Percentiles rank a stretch among this genome's conserved stretches.
Conservation (phyloP, 1,140 invertebrate species). For the Rhopalosiphum padi region DNA sequence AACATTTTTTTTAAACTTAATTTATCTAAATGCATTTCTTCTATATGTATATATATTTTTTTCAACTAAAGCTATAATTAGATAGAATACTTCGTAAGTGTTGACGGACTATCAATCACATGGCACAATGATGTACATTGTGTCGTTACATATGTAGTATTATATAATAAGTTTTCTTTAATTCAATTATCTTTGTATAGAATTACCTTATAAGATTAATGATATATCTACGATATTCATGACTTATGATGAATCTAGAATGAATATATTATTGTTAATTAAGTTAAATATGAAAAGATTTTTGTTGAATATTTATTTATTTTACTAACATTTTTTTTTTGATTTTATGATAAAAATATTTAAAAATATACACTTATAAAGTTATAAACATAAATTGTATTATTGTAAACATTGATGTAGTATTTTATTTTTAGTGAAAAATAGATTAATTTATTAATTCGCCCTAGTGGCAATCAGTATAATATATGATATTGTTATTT, state of each 20-base stretch:
- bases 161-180: background rate
- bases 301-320: background rate
- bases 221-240: background rate
- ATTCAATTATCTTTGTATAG: background rate
- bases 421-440: background rate
- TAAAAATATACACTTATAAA: background rate
- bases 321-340: background rate
- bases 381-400: background rate
- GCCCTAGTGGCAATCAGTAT: background rate
- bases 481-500: background rate
- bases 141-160: background rate
- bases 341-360: background rate
- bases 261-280: constrained; percentile 20
- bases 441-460: background rate
- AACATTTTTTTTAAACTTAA: background rate
- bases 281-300: background rate
- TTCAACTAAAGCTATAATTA: background rate
- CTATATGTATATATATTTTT: background rate
- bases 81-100: background rate
- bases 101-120: constrained; percentile 37
- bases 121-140: background rate
- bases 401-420: background rate
- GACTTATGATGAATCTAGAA: background rate
- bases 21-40: background rate
- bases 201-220: constrained; percentile 7